Conservation (phyloP, 2,888 invertebrate species). For the Leptogaster cylindrica region DNA sequence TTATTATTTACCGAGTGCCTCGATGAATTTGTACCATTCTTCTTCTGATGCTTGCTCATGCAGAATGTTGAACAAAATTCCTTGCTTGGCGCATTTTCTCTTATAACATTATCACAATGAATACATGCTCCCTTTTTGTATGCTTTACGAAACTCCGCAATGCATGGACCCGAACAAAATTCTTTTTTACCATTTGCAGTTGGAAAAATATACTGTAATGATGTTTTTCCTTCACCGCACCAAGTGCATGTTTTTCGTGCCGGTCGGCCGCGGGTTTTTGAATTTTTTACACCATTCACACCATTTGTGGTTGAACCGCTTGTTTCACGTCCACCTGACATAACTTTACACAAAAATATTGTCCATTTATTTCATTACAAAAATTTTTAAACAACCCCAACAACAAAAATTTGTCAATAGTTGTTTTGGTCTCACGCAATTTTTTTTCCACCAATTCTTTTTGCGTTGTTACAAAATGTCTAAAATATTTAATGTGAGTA, state of each 20-base stretch:
- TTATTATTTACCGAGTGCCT: slow-evolving; percentile 49
- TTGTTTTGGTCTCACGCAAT: background rate
- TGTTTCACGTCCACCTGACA: slow-evolving; percentile 43
- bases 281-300: slow-evolving; percentile 48
- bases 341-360: slow-evolving; percentile 33
- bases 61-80: slow-evolving; percentile 87
- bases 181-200: slow-evolving; percentile 87
- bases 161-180: slow-evolving; percentile 89
- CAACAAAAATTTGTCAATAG: slow-evolving; percentile 6
- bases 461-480: no score
- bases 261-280: slow-evolving; percentile 70
- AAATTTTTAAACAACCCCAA: background rate
- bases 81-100: slow-evolving; percentile 74
- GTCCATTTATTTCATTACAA: slow-evolving; percentile 39
- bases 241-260: slow-evolving; percentile 82
- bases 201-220: slow-evolving; percentile 84
- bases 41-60: slow-evolving; percentile 83
- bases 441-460: no score
- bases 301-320: slow-evolving; percentile 48
- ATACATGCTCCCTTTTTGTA: slow-evolving; percentile 86
- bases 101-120: slow-evolving; percentile 85
- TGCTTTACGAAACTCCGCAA: slow-evolving; percentile 87
- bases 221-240: slow-evolving; percentile 84
- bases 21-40: slow-evolving; percentile 66
- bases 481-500: no score